These are phyloP conservation scores for Drosophila watanabei DNA, from an alignment of 1,140 invertebrate species.

Conservation along the genomic window DNA sequence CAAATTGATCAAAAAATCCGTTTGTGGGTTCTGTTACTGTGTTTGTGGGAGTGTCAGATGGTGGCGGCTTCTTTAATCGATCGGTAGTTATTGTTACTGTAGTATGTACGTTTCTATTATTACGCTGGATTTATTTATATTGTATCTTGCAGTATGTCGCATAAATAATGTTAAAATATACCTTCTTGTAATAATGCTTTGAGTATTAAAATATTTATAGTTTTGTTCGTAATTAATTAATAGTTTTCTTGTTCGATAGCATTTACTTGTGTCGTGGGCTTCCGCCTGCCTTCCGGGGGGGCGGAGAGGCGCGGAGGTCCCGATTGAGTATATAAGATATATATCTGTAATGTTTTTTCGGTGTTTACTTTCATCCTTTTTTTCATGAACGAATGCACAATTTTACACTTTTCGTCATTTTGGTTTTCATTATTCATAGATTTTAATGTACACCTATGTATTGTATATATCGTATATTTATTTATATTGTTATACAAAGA, in stretches of 20 bases:
- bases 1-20: slow-evolving; percentile 28
- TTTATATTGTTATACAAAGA: slow-evolving; percentile 78
- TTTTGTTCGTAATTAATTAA: slow-evolving; percentile 75
- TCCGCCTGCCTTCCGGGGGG: slow-evolving; percentile 48
- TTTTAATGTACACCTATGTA: slow-evolving; percentile 81
- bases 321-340: slow-evolving; percentile 73
- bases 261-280: slow-evolving; percentile 73
- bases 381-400: slow-evolving; percentile 83
- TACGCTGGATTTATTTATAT: slow-evolving; percentile 66
- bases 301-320: slow-evolving; percentile 43
- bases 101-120: slow-evolving; percentile 68
- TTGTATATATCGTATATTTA: slow-evolving; percentile 68
- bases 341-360: slow-evolving; percentile 81
- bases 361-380: slow-evolving; percentile 84
- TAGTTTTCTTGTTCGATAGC: slow-evolving; percentile 71
- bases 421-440: slow-evolving; percentile 74
- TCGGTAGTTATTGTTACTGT: slow-evolving; percentile 61
- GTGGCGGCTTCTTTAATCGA: slow-evolving; percentile 46
- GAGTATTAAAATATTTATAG: slow-evolving; percentile 82
- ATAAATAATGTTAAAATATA: slow-evolving; percentile 83
- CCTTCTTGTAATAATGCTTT: slow-evolving; percentile 62
- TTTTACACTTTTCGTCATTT: slow-evolving; percentile 83
- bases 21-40: slow-evolving; percentile 32
- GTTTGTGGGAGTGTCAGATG: slow-evolving; percentile 49
- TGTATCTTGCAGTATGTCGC: slow-evolving; percentile 71